These are phyloP conservation scores for Epinotia demarniana DNA, from an alignment of 2,888 invertebrate genomes.

Conservation along the genomic window DNA sequence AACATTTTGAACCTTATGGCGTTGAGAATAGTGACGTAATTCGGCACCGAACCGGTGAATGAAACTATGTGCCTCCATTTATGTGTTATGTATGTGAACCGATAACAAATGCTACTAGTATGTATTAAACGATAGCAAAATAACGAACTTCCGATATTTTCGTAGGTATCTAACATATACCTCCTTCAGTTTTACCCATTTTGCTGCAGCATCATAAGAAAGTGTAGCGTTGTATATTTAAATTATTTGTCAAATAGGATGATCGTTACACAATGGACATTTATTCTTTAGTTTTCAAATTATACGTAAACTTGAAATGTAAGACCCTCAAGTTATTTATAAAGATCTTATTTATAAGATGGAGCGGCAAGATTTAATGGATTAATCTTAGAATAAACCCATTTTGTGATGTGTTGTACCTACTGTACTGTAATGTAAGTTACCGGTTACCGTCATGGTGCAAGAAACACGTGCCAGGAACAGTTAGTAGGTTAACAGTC, in stretches of 20 bases:
- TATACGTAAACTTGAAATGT: background rate
- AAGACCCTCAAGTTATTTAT: no score
- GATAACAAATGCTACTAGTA: constrained; percentile 20
- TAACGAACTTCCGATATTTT: constrained; percentile 6
- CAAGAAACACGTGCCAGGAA: constrained; percentile 7
- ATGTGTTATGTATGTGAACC: constrained; percentile 10
- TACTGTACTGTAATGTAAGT: background rate
- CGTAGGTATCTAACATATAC: background rate
- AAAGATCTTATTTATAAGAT: background rate
- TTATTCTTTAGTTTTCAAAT: no score
- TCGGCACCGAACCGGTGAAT: background rate
- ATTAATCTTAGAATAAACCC: background rate
- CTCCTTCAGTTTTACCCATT: background rate
- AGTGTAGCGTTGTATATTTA: no score
- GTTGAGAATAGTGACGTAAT: background rate
- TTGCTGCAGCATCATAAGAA: no score
- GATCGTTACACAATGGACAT: background rate
- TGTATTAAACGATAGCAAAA: constrained; percentile 11
- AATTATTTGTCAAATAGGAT: no score
- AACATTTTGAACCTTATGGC: constrained; percentile 16
- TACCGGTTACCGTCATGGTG: constrained; percentile 12
- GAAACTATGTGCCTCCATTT: background rate
- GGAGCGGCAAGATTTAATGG: background rate
- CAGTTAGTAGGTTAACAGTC: constrained; percentile 26
- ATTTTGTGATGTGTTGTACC: background rate